Evolutionary conservation across 2,113 vertebrate species (phyloP), one percentile per base, ranked within the genome.

Genomic region (Lonchura striata): DNA sequence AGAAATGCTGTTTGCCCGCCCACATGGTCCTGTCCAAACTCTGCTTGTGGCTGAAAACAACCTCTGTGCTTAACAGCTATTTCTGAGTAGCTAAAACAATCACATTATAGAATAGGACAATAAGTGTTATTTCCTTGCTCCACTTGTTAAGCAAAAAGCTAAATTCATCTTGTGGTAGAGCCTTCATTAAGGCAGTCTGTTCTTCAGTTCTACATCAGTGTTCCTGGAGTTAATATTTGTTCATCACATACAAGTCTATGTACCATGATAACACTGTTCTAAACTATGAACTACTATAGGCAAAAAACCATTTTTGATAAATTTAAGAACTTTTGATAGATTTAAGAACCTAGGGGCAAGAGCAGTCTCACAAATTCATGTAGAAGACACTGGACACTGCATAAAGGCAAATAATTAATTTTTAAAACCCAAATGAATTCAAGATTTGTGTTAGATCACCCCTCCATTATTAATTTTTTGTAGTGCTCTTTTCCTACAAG

Each of bases 191-290:
- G 49, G 23, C 28, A 96, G 61, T 28, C 64, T 27, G 33, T 44
- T 61, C 31, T 64, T 72, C 41, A 71, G 23, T 82, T 91, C 52
- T 41, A 79, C 19, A 60, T 18, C 31, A 46, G 2, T 31, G n/a
- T 50, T 87, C 31, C 49, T 33, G 15, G 9, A 85, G 24, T 72
- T 71, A 7, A 7, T 1, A 7, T 22, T 17, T 79, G 16, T 14
- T 61, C 23, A 87, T n/a, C 53, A 30, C 15, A 33, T 18, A 41
- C 25, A 42, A 74, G 37, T 11, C 50, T 50, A 37, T 0, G 2
- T 24, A 53, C 27, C 13, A 33, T 0, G 0, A 13, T 30, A 60
- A 64, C 1, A 2, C 19, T 60, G 21, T 35, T 76, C 33, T 77
- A 61, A 84, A 61, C 16, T 42, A 74, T 13, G 35, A 54, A 82